Conservation (phyloP, 2,888 invertebrate species). For the Idaea biselata region DNA sequence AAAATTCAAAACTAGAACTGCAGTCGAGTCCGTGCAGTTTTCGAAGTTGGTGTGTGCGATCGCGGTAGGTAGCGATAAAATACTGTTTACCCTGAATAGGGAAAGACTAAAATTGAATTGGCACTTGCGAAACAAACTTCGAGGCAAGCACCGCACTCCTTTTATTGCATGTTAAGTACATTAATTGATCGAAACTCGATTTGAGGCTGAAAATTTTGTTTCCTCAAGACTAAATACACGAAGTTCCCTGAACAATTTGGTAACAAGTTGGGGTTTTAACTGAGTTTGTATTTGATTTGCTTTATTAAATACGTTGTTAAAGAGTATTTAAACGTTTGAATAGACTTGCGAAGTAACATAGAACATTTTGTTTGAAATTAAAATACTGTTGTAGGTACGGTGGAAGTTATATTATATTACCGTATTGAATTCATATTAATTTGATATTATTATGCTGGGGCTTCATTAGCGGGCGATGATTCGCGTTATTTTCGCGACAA, state of each 20-base stretch:
- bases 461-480: too few species aligned
- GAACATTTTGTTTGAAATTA: background rate
- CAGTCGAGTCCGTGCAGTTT: background rate
- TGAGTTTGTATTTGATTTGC: conserved; percentile 36
- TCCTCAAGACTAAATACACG: conserved; percentile 32
- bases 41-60: background rate
- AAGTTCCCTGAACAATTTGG: conserved; percentile 37
- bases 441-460: too few species aligned
- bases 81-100: background rate
- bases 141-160: conserved; percentile 50
- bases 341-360: background rate
- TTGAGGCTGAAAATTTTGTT: conserved; percentile 46
- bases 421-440: too few species aligned
- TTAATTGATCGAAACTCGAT: conserved; percentile 68
- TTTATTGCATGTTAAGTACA: conserved; percentile 73
- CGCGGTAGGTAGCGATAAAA: background rate
- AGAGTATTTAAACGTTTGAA: conserved; percentile 9
- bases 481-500: too few species aligned
- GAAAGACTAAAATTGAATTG: conserved; percentile 52
- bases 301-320: conserved; percentile 24
- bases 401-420: background rate
- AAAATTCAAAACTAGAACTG: background rate
- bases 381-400: background rate
- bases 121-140: conserved; percentile 66
- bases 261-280: conserved; percentile 25